These are phyloP conservation scores for Ips nitidus DNA, from an alignment of 1,140 invertebrate species.

Conservation along the genomic window DNA sequence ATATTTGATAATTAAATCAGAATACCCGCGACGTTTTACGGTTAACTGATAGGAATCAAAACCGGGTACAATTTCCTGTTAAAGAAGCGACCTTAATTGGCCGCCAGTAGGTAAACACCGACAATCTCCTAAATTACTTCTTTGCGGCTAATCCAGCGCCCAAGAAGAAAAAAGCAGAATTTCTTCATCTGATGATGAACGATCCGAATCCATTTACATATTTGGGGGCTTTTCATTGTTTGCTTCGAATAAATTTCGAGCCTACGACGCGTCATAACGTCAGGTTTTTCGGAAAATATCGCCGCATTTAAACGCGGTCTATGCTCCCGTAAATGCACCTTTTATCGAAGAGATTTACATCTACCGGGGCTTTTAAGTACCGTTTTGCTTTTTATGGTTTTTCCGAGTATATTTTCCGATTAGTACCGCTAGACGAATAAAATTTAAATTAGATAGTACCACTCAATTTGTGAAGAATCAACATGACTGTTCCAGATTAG, in stretches of 20 bases:
- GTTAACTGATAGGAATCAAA: too few species aligned
- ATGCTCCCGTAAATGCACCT: constrained; percentile 12
- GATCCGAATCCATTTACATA: constrained; percentile 17
- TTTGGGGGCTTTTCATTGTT: constrained; percentile 16
- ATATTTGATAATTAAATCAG: too few species aligned
- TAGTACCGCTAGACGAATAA: background rate
- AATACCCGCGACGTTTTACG: too few species aligned
- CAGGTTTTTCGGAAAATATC: constrained; percentile 23
- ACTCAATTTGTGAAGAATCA: constrained; percentile 4
- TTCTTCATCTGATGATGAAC: constrained; percentile 15
- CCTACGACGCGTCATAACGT: constrained; percentile 22
- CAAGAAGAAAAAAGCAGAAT: background rate
- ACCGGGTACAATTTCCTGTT: too few species aligned
- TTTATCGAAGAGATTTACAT: constrained; percentile 12
- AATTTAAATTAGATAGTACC: background rate
- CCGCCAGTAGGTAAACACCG: background rate
- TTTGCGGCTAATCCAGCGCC: background rate
- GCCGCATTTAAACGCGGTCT: constrained; percentile 3
- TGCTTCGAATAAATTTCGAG: constrained; percentile 9
- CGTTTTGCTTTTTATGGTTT: constrained; percentile 9
- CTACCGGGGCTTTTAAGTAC: constrained; percentile 5
- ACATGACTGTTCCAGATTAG: too few species aligned
- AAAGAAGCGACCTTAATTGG: too few species aligned
- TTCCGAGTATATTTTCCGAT: constrained; percentile 6
- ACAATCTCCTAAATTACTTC: constrained; percentile 2